These are phyloP conservation scores for Lypha dubia DNA, from an alignment of 2,888 invertebrate genomes.

Conservation along the genomic window DNA sequence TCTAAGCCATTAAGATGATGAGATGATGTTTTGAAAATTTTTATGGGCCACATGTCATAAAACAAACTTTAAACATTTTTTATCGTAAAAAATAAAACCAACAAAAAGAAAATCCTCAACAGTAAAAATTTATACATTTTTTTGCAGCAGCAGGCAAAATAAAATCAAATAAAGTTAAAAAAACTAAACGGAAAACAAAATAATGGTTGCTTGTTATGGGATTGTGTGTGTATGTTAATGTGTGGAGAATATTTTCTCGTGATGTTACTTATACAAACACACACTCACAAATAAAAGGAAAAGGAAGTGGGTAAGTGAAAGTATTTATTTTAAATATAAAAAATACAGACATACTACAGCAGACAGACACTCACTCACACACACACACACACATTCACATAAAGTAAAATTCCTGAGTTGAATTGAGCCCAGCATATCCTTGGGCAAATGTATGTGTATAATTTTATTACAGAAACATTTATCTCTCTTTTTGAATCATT, in stretches of 20 bases:
- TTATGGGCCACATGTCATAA: slow-evolving; percentile 72
- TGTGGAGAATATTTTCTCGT: slow-evolving; percentile 19
- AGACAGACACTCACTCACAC: slow-evolving; percentile 24
- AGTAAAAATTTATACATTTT: slow-evolving; percentile 26
- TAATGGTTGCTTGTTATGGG: slow-evolving; percentile 4
- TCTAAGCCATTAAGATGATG: slow-evolving; percentile 72
- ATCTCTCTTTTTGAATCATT: slow-evolving; percentile 77
- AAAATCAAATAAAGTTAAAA: slow-evolving; percentile 13
- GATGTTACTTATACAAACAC: neutral
- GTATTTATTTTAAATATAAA: slow-evolving; percentile 42
- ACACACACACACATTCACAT: slow-evolving; percentile 14
- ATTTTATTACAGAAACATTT: slow-evolving; percentile 81
- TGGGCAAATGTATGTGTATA: slow-evolving; percentile 74
- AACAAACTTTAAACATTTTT: slow-evolving; percentile 65
- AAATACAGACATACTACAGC: slow-evolving; percentile 55
- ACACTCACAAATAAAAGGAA: neutral
- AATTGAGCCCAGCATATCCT: slow-evolving; percentile 51
- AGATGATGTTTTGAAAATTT: slow-evolving; percentile 68
- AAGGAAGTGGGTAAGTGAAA: slow-evolving; percentile 63
- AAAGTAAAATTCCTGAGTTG: slow-evolving; percentile 4
- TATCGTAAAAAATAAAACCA: slow-evolving; percentile 36
- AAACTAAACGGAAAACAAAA: slow-evolving; percentile 26
- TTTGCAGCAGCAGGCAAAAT: neutral
- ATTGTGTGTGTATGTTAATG: neutral
- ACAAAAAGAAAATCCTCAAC: slow-evolving; percentile 39